Evolutionary conservation across 2,888 invertebrate species (phyloP).

Genomic region (Macropis europaea): DNA sequence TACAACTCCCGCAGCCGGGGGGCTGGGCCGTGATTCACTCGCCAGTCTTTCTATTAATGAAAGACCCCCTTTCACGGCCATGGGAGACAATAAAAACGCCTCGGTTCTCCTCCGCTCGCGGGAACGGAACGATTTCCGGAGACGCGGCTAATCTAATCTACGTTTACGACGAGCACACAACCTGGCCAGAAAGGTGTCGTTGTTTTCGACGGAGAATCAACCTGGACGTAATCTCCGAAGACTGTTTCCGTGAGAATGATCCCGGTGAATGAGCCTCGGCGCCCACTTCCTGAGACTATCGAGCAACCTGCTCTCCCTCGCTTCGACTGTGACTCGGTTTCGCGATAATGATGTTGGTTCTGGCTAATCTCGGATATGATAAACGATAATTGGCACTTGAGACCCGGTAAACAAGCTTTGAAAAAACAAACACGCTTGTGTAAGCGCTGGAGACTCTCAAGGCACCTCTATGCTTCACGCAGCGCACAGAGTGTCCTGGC

Average conservation of each 20-base stretch:
- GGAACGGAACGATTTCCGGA: slow-evolving; percentile 48
- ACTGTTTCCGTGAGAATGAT: slow-evolving; percentile 54
- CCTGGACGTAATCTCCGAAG: slow-evolving; percentile 35
- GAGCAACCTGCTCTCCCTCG: too few species aligned
- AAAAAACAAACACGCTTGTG: too few species aligned
- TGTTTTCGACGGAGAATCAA: slow-evolving; percentile 51
- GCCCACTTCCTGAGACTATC: too few species aligned
- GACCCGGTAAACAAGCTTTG: too few species aligned
- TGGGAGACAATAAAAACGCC: slow-evolving; percentile 65
- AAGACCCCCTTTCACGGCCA: slow-evolving; percentile 70
- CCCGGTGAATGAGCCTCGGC: slow-evolving; percentile 28
- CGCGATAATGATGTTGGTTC: too few species aligned
- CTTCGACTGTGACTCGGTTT: too few species aligned
- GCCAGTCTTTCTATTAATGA: slow-evolving; percentile 67
- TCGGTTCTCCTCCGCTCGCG: slow-evolving; percentile 17
- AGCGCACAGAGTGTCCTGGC: too few species aligned
- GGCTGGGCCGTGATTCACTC: slow-evolving; percentile 55
- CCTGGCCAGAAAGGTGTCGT: slow-evolving; percentile 44
- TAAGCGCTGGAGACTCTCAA: too few species aligned
- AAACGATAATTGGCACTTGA: too few species aligned
- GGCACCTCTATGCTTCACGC: too few species aligned
- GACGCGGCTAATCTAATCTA: slow-evolving; percentile 63
- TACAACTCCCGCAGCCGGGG: slow-evolving; percentile 28
- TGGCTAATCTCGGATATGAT: too few species aligned
- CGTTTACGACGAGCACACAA: slow-evolving; percentile 51